Percentiles rank a stretch among this genome's conserved stretches.
Conservation (phyloP, 2,797 vertebrate genomes). For the Cottoperca gobio region DNA sequence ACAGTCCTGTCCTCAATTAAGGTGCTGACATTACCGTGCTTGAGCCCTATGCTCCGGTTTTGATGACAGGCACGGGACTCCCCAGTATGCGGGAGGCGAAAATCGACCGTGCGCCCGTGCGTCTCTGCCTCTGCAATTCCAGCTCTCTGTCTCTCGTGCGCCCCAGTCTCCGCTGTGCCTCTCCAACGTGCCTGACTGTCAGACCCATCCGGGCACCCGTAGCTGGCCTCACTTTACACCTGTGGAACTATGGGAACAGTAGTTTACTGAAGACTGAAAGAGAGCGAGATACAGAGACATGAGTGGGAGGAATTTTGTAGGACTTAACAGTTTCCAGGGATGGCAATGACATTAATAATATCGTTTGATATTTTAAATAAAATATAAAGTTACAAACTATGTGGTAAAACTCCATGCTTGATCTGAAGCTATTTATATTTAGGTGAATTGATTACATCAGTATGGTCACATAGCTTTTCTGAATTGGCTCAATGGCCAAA, state of each 20-base stretch:
- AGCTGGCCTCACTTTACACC: conserved; percentile 70
- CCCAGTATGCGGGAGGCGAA: conserved; percentile 77
- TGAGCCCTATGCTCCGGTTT: conserved; percentile 49
- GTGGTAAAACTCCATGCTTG: background rate
- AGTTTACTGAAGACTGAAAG: conserved; percentile 62
- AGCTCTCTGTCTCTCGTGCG: conserved; percentile 76
- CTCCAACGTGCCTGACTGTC: conserved; percentile 84
- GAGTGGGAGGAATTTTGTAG: conserved; percentile 16
- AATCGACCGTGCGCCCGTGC: conserved; percentile 73
- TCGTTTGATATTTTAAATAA: background rate
- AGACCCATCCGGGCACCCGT: conserved; percentile 83
- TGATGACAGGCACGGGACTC: conserved; percentile 74
- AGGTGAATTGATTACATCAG: background rate
- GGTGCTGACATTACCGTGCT: conserved; percentile 59
- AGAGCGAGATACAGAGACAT: conserved; percentile 29
- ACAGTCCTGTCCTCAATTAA: conserved; percentile 34
- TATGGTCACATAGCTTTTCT: background rate
- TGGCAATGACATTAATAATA: background rate
- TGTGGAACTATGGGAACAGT: conserved; percentile 81
- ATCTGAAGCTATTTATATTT: background rate
- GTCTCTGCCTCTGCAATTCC: conserved; percentile 84
- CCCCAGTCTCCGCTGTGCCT: conserved; percentile 71
- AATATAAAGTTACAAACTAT: background rate
- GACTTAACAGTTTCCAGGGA: conserved; percentile 5
- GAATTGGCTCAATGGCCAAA: background rate